phyloP scores from a whole-genome alignment of 1,140 invertebrate species.

The Phthorimaea operculella region DNA sequence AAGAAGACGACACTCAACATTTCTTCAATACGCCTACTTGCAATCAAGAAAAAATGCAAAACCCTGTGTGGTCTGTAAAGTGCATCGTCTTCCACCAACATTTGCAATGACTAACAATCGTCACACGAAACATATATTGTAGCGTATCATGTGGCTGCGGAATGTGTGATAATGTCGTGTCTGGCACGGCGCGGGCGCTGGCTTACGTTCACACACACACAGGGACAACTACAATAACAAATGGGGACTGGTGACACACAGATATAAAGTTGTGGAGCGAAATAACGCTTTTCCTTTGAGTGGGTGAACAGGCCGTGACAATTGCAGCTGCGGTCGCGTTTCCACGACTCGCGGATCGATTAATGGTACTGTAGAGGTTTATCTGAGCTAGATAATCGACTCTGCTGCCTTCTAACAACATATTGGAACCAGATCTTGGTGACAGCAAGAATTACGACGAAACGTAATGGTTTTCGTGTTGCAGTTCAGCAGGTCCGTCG shows the following conservation, averaged over 20 bases:
- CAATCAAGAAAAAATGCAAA: too few species aligned
- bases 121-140: neutral
- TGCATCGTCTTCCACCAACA: neutral
- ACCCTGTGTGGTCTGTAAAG: too few species aligned
- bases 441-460: too few species aligned
- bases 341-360: neutral
- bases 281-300: neutral
- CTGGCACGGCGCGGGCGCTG: neutral
- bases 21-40: too few species aligned
- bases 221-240: neutral
- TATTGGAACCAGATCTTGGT: too few species aligned
- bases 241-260: neutral
- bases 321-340: neutral
- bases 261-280: neutral
- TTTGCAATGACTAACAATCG: neutral
- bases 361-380: too few species aligned
- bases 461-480: too few species aligned
- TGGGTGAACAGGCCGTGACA: slow-evolving; percentile 2
- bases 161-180: slow-evolving; percentile 1
- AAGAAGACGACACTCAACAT: too few species aligned
- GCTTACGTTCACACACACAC: neutral
- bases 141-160: neutral
- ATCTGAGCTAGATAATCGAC: too few species aligned
- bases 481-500: too few species aligned
- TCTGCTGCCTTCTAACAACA: too few species aligned